Evolutionary conservation across 2,888 invertebrate genomes (phyloP), one percentile per base, ranked within the genome.

Genomic region (Agonopterix subpropinquella): DNA sequence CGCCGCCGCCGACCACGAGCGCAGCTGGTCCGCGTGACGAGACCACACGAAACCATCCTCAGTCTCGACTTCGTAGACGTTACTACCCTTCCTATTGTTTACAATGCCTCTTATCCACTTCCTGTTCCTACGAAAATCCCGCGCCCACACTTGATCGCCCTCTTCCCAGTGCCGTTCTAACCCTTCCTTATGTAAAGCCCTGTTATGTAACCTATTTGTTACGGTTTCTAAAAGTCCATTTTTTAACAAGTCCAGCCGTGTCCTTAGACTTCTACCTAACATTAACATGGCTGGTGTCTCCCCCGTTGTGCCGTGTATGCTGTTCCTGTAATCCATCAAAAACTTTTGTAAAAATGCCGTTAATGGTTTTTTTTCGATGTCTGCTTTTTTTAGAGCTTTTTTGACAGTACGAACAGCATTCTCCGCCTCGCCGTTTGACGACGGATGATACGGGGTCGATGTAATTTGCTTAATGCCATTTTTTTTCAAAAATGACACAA

Each of bases 241-340:
- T 11, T 11, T 44, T 28, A 47, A 11, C 18, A 52, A 11, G 18
- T 51, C 51, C 7, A 51, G 39, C 15, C 51, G 37, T 2, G 48
- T 36, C 8, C 50, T 49, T 10, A 54, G 39, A 1, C 15, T 8
- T 1, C 54, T 11, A 8, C 48, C 47, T 11, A 50, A 46, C 13
- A 57, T 36, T 8, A 54, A 8, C 45, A 36, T 47, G 0, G 53
- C 53, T 4, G 56, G 56, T 4, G 41, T 43, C 8, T 45, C 51
- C 1, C 53, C 56, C 0, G 56, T 53, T 0, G 49, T 50, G 13
- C 46, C 39, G 15, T 56, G 56, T 2, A 28, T 36, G 2, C 41
- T 49, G 45, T 55, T 57, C 10, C 57, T 41, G 36, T 57, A 55
- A 3, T 48, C 44, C 10, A 57, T 42, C 10, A 55, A 37, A 35